phyloP scores from a whole-genome alignment of 2,888 invertebrate genomes.

The Hymenopus coronatus region DNA sequence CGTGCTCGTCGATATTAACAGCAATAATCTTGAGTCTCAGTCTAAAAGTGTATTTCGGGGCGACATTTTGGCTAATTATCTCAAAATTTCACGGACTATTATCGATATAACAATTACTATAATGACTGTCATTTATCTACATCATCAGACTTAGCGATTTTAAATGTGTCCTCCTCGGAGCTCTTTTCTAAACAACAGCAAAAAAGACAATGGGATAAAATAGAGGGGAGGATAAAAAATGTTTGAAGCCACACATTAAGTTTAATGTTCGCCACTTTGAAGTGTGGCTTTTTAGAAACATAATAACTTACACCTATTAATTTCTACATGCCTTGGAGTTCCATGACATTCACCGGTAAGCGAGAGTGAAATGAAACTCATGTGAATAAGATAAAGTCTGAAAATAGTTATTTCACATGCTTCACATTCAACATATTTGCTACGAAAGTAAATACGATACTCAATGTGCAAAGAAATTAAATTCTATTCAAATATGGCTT shows the following conservation, averaged over 20 bases:
- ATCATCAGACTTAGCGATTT: not conserved
- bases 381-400: too few relatives aligned
- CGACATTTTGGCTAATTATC: not conserved
- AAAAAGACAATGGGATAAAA: not conserved
- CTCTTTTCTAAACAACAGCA: not conserved
- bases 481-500: too few relatives aligned
- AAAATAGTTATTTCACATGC: too few relatives aligned
- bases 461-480: too few relatives aligned
- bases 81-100: not conserved
- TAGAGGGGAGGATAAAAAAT: not conserved
- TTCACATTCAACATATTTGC: too few relatives aligned
- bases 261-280: not conserved
- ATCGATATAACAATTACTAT: not conserved
- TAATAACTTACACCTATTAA: not conserved
- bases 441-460: too few relatives aligned
- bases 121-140: not conserved
- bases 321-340: not conserved
- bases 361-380: too few relatives aligned
- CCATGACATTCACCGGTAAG: not conserved
- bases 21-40: not conserved
- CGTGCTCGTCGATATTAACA: not conserved
- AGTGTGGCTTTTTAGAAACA: not conserved
- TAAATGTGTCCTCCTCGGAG: not conserved
- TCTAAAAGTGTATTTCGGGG: not conserved
- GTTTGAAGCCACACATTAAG: not conserved